Evolutionary conservation across 1,140 invertebrate species (phyloP).

Genomic region (Euborellia annulipes): DNA sequence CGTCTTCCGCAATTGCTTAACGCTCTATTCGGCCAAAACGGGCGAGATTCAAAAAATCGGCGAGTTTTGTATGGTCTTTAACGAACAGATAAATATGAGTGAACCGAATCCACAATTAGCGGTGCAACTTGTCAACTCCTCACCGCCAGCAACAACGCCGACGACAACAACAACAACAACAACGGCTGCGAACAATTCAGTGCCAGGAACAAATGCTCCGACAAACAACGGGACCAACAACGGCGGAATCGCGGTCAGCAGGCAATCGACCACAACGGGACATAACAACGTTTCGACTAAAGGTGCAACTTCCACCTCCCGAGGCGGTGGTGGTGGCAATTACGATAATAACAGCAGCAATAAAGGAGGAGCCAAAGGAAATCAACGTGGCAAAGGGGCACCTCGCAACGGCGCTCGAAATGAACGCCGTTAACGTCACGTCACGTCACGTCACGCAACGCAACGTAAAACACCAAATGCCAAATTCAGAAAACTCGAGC

Average conservation of each 20-base stretch:
- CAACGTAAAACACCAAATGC: too few species aligned
- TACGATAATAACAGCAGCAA: too few species aligned
- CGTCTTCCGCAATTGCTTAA: slow-evolving; percentile 78
- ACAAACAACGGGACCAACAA: slow-evolving; percentile 22
- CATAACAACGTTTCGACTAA: too few species aligned
- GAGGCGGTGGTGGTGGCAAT: too few species aligned
- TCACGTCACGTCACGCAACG: too few species aligned
- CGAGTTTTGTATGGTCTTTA: slow-evolving; percentile 70
- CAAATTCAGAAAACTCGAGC: too few species aligned
- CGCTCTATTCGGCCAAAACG: slow-evolving; percentile 79
- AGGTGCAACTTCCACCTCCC: not conserved
- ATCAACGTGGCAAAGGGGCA: slow-evolving; percentile 4
- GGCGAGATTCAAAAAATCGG: slow-evolving; percentile 74
- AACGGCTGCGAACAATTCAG: slow-evolving; percentile 13
- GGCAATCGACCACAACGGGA: too few species aligned
- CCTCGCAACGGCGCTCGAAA: slow-evolving; percentile 1
- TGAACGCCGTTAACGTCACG: slow-evolving; percentile 5
- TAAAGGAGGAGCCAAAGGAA: too few species aligned
- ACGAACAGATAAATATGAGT: slow-evolving; percentile 81
- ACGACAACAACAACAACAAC: slow-evolving; percentile 23
- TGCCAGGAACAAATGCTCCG: too few species aligned
- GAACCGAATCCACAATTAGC: slow-evolving; percentile 54
- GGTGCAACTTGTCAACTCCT: too few species aligned
- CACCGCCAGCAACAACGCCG: slow-evolving; percentile 23
- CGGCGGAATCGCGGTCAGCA: not conserved